Evolutionary conservation across 92 coral and sea anemone species (phyloP), one percentile per base, ranked within the genome.

Genomic region (Umimayanthus kanabou): DNA sequence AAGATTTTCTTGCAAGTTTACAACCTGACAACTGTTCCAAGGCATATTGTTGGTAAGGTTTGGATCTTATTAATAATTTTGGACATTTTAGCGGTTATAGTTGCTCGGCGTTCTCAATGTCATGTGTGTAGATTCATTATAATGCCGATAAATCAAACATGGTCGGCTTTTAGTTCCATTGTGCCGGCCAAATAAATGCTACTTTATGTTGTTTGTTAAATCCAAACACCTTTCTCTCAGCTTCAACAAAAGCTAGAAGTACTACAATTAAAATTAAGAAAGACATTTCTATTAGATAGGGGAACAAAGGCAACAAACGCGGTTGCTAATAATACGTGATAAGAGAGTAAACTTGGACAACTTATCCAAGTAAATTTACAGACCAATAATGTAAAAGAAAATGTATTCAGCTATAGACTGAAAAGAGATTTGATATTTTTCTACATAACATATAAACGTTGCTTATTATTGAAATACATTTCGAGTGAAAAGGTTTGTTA

Each of bases 121-220:
- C 78, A 83, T 69, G 77, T 70, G 87, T 70, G 25, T 33, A 73
- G 66, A 45, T 26, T 83, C 73, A 83, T 69, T 67, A 43, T 70
- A 82, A 40, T 30, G 76, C 76, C 76, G 77, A 82, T 83, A 67
- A 67, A 67, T 83, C 87, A 83, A 83, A 83, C 77, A 67, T 53
- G 33, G 87, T 69, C 87, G 87, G 87, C 87, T 83, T 83, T 83
- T 83, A 83, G 77, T 45, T 16, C 87, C 28, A 22, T 83, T 83
- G 76, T 83, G 87, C 40, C 65, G 78, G 43, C 39, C 87, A 83
- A 42, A 83, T 29, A 83, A 83, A 83, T 70, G 76, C 87, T 70
- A 83, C 87, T 83, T 69, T 83, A 43, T 83, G 40, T 28, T 83
- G 45, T 83, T 83, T 83, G 87, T 66, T 83, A 69, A 83, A 70